Conservation (phyloP, 2,888 invertebrate species). For the Cataglyphis rosenhaueri region DNA sequence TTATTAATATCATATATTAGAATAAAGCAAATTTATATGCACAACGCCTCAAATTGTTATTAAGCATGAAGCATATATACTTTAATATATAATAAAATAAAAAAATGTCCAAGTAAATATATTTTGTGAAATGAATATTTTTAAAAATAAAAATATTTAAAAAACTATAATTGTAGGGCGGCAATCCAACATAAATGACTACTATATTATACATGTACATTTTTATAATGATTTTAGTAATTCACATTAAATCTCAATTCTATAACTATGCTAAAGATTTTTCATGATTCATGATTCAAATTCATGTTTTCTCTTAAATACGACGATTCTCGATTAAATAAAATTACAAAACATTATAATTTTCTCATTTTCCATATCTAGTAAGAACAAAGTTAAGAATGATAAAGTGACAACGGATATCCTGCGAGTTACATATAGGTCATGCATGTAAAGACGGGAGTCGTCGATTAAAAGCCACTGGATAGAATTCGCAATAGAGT, state of each 20-base stretch:
- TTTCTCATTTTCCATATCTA: not conserved
- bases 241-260: not conserved
- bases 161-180: too few species aligned
- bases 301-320: not conserved
- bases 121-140: not conserved
- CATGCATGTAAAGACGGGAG: not conserved
- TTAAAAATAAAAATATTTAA: not conserved
- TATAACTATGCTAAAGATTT: not conserved
- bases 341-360: not conserved
- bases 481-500: conserved; percentile 22
- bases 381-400: not conserved
- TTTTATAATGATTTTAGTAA: not conserved
- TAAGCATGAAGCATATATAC: not conserved
- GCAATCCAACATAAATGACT: too few species aligned
- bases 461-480: not conserved
- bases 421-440: not conserved
- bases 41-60: not conserved
- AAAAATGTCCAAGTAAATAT: not conserved
- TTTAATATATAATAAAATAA: not conserved
- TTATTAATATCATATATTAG: not conserved
- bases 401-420: not conserved
- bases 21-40: not conserved
- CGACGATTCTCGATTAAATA: not conserved
- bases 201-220: too few species aligned
- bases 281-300: not conserved